Conservation (phyloP, 2,113 vertebrate genomes). For the Prolemur simus region DNA sequence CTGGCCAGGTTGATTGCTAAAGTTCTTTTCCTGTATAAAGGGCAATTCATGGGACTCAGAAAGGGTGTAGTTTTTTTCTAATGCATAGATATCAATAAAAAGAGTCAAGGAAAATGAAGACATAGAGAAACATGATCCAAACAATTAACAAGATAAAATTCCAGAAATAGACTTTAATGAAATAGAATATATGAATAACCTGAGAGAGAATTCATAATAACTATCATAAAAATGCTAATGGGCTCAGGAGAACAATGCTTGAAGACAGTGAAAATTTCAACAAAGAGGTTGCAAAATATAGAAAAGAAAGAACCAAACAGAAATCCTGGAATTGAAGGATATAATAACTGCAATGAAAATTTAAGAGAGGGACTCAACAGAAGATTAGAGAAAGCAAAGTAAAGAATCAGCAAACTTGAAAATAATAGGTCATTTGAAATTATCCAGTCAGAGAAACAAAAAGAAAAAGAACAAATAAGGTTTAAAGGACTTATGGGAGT, state of each 20-base stretch:
- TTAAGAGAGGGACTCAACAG: background rate
- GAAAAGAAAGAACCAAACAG: background rate
- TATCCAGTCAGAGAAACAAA: background rate
- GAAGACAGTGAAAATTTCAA: background rate
- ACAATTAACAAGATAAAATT: background rate
- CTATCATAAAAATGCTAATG: background rate
- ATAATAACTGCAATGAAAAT: background rate
- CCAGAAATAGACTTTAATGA: background rate
- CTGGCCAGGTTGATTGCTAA: background rate
- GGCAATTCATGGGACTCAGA: background rate
- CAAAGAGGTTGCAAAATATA: background rate
- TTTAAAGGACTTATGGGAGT: background rate
- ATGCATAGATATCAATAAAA: background rate
- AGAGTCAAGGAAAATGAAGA: background rate
- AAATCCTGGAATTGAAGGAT: background rate
- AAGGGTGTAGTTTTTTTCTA: background rate
- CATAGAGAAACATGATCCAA: background rate
- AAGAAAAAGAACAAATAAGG: background rate
- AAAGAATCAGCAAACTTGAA: background rate
- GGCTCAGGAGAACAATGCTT: background rate
- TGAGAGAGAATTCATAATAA: background rate
- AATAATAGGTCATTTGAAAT: background rate
- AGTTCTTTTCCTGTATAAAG: background rate
- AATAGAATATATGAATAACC: background rate
- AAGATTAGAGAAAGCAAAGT: background rate